Percentiles rank a stretch among this genome's conserved stretches.
phyloP scores from a whole-genome alignment of 2,113 vertebrate genomes.

The Pygoscelis antarcticus region DNA sequence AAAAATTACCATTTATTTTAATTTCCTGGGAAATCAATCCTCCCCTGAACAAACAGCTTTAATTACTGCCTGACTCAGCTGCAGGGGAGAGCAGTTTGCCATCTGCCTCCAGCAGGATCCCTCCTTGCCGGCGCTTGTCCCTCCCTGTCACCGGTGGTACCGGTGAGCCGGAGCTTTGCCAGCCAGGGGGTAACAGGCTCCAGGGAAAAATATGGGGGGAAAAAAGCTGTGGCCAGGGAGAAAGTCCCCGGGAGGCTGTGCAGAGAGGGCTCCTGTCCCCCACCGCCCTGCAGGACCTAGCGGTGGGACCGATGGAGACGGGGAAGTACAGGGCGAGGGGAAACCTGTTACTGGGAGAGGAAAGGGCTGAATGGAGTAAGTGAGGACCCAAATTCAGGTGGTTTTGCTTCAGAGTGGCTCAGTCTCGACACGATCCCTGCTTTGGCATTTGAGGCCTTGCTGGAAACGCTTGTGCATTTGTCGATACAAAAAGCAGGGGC shows the following conservation, averaged over 20 bases:
- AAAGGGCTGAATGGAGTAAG: neutral
- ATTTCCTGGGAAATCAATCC: neutral
- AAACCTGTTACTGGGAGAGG: neutral
- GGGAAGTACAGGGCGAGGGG: neutral
- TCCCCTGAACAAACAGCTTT: neutral
- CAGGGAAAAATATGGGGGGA: accelerated
- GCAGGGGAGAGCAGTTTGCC: neutral
- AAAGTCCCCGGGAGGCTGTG: accelerated
- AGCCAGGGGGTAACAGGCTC: neutral
- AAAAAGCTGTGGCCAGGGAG: neutral
- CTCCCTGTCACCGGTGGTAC: neutral
- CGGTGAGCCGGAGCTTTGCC: neutral
- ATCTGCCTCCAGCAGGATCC: neutral
- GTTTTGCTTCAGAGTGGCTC: neutral
- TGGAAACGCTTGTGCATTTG: accelerated
- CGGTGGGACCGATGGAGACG: neutral
- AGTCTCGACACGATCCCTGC: accelerated
- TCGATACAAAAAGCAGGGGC: neutral
- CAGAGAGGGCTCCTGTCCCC: neutral
- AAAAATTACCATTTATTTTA: neutral
- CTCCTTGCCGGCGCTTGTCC: neutral
- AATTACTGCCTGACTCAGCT: neutral
- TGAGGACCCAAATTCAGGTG: neutral
- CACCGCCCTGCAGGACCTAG: neutral
- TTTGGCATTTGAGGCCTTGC: accelerated